Conservation (phyloP, 2,113 vertebrate species). For the Aleadryas rufinucha region DNA sequence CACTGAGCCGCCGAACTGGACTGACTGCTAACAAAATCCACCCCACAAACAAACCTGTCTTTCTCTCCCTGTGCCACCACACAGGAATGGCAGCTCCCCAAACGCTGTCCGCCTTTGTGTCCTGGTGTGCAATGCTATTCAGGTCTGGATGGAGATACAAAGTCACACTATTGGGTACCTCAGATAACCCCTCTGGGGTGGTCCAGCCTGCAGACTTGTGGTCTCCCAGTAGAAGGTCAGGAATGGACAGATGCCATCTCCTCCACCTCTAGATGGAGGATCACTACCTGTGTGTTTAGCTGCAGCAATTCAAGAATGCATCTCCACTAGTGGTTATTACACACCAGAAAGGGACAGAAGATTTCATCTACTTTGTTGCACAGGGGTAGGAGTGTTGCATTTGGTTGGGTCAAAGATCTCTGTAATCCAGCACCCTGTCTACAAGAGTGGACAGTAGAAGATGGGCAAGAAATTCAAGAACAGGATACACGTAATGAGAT, state of each 20-base stretch:
- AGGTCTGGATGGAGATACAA: constrained; percentile 2
- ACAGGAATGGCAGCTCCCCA: constrained; percentile 54
- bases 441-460: neutral
- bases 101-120: constrained; percentile 48
- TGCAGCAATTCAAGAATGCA: neutral
- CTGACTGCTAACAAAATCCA: constrained; percentile 50
- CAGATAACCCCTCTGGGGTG: constrained; percentile 36
- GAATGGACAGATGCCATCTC: constrained; percentile 37
- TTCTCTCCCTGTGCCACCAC: constrained; percentile 47
- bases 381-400: accelerated
- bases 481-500: neutral
- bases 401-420: neutral
- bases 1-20: constrained; percentile 1
- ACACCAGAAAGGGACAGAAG: neutral
- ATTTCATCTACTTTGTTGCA: neutral
- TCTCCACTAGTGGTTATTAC: neutral
- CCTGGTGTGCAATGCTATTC: neutral
- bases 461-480: neutral
- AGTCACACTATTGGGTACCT: constrained; percentile 48
- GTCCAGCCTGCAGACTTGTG: constrained; percentile 32
- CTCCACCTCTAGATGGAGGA: neutral
- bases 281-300: neutral
- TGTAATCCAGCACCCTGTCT: neutral
- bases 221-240: neutral
- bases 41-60: constrained; percentile 51